Base-by-base conservation (phyloP, 2,797 vertebrate species). In the Pseudomugil gertrudae region DNA sequence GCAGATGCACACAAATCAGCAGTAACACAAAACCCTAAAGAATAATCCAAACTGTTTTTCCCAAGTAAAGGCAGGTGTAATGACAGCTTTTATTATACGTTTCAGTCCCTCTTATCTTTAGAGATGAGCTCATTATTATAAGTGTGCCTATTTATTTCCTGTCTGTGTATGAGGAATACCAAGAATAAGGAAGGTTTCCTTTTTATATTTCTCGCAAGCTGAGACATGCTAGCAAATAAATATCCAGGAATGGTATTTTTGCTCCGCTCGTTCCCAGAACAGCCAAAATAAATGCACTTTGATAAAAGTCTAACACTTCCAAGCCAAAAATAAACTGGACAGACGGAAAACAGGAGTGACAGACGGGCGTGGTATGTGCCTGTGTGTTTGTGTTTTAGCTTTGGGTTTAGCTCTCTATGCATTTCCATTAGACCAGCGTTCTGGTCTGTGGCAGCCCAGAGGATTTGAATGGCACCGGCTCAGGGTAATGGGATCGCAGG, bases 381-480 rank as follows among this genome's bases (percentile, higher is more conserved):
- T 43, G 36, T 45, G 27, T 50, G 45, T 56, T 69, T 61, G 59
- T 69, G 63, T 69, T 61, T 72, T 40, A 63, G 66, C 67, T 63
- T 48, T 68, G 61, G 65, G 47, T 66, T 74, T 32, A 64, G 50
- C 78, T 81, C 76, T 54, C 70, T 71, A 72, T 80, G 64, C 69
- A 74, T 83, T 82, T 75, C 82, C 80, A 84, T 86, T 87, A 85
- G 83, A 83, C 36, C 60, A 77, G 54, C 11, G 43, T 79, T 82
- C 74, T 85, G 78, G 21, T 76, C 76, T 68, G 80, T 78, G 60
- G 74, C 57, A 53, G 80, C 85, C 77, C 83, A 52, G 68, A 81
- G 82, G 82, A 85, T 88, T 90, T 88, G 64, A 87, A 83, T 85
- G 77, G 86, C 79, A 67, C 69, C 68, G 76, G 69, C 78, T 80